phyloP scores from a whole-genome alignment of 35 echinoderm and acorn worm species.

The Heliocidaris tuberculata region DNA sequence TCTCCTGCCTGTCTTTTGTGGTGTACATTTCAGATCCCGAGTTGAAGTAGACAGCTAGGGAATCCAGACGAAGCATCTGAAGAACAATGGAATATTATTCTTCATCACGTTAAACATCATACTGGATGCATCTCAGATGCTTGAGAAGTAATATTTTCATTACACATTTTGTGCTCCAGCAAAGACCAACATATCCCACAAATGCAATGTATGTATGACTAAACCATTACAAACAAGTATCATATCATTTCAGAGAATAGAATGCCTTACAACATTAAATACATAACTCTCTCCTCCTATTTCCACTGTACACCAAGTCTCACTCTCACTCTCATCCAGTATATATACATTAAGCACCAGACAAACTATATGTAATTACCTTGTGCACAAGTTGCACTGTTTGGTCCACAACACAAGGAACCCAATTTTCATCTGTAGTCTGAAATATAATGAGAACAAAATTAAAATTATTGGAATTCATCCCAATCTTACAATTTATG shows the following conservation, averaged over 20 bases:
- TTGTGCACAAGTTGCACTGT: constrained; percentile 86
- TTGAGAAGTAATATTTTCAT: neutral
- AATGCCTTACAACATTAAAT: neutral
- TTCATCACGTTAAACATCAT: neutral
- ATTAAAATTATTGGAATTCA: too few species aligned
- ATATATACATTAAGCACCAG: neutral
- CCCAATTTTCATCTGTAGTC: constrained; percentile 93
- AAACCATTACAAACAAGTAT: neutral
- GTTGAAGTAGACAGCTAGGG: constrained; percentile 86
- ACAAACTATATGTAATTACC: constrained; percentile 45
- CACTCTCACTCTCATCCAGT: neutral
- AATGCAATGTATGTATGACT: neutral
- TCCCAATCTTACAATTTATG: too few species aligned
- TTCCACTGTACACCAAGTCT: neutral
- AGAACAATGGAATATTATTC: neutral
- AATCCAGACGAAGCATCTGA: constrained; percentile 84
- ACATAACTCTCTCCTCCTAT: neutral
- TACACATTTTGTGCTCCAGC: neutral
- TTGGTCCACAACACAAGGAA: constrained; percentile 83
- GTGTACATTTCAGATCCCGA: constrained; percentile 67
- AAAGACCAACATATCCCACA: neutral
- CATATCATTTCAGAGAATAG: neutral
- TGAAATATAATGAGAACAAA: constrained; percentile 2
- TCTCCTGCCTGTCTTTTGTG: constrained; percentile 52
- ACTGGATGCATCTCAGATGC: too few species aligned